These are phyloP conservation scores for Drosophila melanogaster DNA, from an alignment of 1,140 invertebrate species.

Conservation along the genomic window DNA sequence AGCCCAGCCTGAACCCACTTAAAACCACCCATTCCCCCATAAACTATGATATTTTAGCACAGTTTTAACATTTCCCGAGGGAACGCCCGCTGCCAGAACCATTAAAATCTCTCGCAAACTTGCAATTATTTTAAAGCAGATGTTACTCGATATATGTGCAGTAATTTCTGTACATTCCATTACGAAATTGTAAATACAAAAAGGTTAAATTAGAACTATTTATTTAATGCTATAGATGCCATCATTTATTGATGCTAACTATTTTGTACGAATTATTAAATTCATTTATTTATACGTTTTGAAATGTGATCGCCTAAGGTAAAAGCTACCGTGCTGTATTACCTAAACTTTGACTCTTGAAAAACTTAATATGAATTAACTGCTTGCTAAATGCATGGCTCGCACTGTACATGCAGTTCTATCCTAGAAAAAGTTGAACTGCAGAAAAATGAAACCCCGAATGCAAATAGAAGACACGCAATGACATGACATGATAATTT, in stretches of 20 bases:
- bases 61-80: constrained; percentile 49
- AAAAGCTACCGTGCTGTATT: too few species aligned
- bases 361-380: too few species aligned
- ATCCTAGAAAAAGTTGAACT: constrained; percentile 62
- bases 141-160: constrained; percentile 57
- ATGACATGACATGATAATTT: constrained; percentile 72
- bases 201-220: background rate
- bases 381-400: background rate
- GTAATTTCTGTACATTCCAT: constrained; percentile 25
- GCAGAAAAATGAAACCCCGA: constrained; percentile 50
- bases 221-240: too few species aligned
- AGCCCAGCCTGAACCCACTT: constrained; percentile 20
- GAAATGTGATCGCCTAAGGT: too few species aligned
- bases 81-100: constrained; percentile 48
- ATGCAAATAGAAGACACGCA: constrained; percentile 71
- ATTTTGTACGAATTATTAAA: too few species aligned
- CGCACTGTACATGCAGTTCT: constrained; percentile 22
- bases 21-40: constrained; percentile 26
- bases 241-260: too few species aligned
- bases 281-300: too few species aligned
- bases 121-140: constrained; percentile 76
- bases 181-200: background rate
- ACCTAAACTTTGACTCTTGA: too few species aligned
- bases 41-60: constrained; percentile 75
- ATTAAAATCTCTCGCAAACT: constrained; percentile 72